Percentiles rank a stretch among this genome's conserved stretches.
These are phyloP conservation scores for Scaptomyza montana DNA, from an alignment of 1,140 invertebrate species.

Conservation along the genomic window DNA sequence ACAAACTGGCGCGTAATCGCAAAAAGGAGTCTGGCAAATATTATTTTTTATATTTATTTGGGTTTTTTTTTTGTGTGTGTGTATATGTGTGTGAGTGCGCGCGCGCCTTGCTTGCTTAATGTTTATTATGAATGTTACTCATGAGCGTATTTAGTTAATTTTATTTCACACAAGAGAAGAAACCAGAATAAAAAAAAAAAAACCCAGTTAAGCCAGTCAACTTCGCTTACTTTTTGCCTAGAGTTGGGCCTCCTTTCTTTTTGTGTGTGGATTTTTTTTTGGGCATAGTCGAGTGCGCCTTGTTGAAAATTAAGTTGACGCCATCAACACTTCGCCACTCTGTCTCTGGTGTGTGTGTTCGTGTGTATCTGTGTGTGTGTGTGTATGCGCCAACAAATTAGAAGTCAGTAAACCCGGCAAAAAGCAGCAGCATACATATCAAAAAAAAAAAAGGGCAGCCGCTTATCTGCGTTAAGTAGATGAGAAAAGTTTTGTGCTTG, in stretches of 20 bases:
- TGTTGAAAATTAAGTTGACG: slow-evolving; percentile 78
- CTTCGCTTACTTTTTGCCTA: slow-evolving; percentile 37
- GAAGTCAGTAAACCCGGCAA: slow-evolving; percentile 71
- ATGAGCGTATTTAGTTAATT: slow-evolving; percentile 84
- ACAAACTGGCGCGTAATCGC: slow-evolving; percentile 57
- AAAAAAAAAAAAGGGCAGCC: slow-evolving; percentile 51
- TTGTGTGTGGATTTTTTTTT: slow-evolving; percentile 36
- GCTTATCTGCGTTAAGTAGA: slow-evolving; percentile 81
- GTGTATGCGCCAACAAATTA: slow-evolving; percentile 63
- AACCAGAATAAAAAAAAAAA: slow-evolving; percentile 40
- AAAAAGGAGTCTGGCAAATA: slow-evolving; percentile 82
- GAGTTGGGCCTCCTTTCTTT: slow-evolving; percentile 41
- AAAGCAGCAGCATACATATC: slow-evolving; percentile 17
- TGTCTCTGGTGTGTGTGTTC: slow-evolving; percentile 27
- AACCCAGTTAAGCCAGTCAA: slow-evolving; percentile 21
- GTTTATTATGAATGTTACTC: slow-evolving; percentile 84
- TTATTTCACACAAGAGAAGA: slow-evolving; percentile 83
- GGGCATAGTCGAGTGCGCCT: slow-evolving; percentile 50
- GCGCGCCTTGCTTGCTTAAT: slow-evolving; percentile 71
- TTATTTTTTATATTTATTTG: slow-evolving; percentile 83
- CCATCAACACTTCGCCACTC: slow-evolving; percentile 72
- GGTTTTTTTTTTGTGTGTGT: slow-evolving; percentile 62
- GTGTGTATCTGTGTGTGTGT: slow-evolving; percentile 9
- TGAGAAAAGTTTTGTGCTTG: slow-evolving; percentile 79
- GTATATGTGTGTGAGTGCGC: slow-evolving; percentile 10